Evolutionary conservation across 2,797 vertebrate genomes (phyloP).

Genomic region (Hippoglossus hippoglossus): DNA sequence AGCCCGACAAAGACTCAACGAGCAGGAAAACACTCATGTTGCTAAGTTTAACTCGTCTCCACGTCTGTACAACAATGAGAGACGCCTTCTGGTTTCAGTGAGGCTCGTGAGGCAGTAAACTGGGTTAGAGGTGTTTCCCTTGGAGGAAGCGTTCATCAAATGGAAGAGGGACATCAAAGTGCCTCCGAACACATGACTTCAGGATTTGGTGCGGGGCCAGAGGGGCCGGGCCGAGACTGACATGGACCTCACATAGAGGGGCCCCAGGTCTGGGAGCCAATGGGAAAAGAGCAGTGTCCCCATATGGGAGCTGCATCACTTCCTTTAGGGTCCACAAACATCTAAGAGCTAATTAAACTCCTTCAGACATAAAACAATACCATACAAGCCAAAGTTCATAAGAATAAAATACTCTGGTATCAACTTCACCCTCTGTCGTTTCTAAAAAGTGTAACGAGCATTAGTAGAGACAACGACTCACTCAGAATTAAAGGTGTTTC

Average conservation of each 20-base stretch:
- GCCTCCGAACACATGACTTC: slow-evolving; percentile 2
- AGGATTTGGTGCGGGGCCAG: not conserved
- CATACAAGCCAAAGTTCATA: too few relatives aligned
- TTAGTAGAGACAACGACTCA: too few relatives aligned
- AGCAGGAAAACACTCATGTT: slow-evolving; percentile 13
- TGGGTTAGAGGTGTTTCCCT: not conserved
- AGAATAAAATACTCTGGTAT: too few relatives aligned
- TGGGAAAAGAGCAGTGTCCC: too few relatives aligned
- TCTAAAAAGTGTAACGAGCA: too few relatives aligned
- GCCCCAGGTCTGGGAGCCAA: not conserved
- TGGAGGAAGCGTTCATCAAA: not conserved
- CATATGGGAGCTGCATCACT: not conserved
- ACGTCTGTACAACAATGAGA: not conserved
- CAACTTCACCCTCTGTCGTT: too few relatives aligned
- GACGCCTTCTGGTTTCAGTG: not conserved
- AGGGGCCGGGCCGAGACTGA: too few relatives aligned
- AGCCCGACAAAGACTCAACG: slow-evolving; percentile 10
- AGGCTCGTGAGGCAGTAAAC: not conserved
- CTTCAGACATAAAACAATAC: too few relatives aligned
- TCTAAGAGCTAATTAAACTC: too few relatives aligned
- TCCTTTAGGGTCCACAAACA: not conserved
- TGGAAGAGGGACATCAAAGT: slow-evolving; percentile 12
- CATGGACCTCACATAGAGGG: too few relatives aligned
- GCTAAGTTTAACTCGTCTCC: not conserved
- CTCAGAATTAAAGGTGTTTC: too few relatives aligned